Base-by-base conservation (phyloP, 2,888 invertebrate species). In the Apoda limacodes region DNA sequence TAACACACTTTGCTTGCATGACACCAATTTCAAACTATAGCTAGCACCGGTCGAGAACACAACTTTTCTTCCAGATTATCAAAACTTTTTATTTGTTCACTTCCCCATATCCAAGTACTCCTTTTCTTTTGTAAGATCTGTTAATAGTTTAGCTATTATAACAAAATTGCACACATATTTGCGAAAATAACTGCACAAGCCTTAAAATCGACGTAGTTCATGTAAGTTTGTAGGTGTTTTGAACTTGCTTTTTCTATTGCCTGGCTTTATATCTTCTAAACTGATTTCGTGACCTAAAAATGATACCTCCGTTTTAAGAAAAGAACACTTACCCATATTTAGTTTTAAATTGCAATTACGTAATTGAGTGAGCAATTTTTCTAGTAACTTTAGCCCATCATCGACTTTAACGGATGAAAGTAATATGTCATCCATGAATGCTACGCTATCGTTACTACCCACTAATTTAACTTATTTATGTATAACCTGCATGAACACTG, bases 51-150 rank as follows among this genome's bases (percentile, higher is more conserved):
- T n/a, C n/a, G n/a, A n/a, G n/a, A n/a, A n/a, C n/a, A n/a, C n/a
- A n/a, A n/a, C n/a, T n/a, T n/a, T n/a, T n/a, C n/a, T n/a, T n/a
- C n/a, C n/a, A n/a, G n/a, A n/a, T n/a, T n/a, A 14, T 36, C 30
- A 53, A 30, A 4, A 28, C 13, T 3, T 28, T 13, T 51, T 46
- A 13, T 39, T 33, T 13, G 28, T n/a, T 9, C 25, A 3, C 7
- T n/a, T n/a, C n/a, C 19, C 52, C 51, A 52, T 1, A n/a, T 2
- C 37, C 48, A 46, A 4, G 5, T 5, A 6, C 7, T 24, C 24
- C 42, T 28, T n/a, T 39, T 37, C n/a, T 22, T 38, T 42, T 3
- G 35, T 30, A 1, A 39, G 29, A n/a, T 15, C 6, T 2, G 40
- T 42, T 5, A 41, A 15, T 0, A 36, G 42, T 2, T 15, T 28